A percentile compares a stretch with the other conserved stretches of the same genome.
phyloP scores from a whole-genome alignment of 2,113 vertebrate species.

The Alces alces region DNA sequence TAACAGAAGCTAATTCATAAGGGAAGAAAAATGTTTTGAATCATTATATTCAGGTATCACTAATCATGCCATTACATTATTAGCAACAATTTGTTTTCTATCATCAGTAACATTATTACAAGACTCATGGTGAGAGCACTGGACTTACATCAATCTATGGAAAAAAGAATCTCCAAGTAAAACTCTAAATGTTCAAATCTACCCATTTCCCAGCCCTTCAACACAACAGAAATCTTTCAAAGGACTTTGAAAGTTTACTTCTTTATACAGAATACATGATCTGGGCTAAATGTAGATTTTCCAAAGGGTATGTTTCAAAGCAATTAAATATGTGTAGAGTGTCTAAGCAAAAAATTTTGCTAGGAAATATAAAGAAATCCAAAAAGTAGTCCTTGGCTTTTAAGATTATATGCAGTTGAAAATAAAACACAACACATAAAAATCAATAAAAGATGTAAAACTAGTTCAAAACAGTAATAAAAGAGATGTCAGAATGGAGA shows the following conservation, averaged over 20 bases:
- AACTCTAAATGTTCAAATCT: not conserved
- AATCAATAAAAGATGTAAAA: not conserved
- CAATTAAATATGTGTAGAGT: not conserved
- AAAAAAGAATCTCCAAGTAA: not conserved
- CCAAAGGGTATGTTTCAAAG: not conserved
- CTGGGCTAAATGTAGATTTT: not conserved
- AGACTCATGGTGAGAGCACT: not conserved
- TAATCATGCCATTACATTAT: not conserved
- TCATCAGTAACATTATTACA: not conserved
- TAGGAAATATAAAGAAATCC: not conserved
- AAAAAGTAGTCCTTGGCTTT: not conserved
- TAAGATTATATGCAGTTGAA: not conserved
- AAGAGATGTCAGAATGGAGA: not conserved
- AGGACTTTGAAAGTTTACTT: not conserved
- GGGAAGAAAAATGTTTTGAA: conserved; percentile 29
- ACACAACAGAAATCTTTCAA: not conserved
- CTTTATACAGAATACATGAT: not conserved
- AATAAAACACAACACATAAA: conserved; percentile 7
- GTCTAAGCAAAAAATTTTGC: not conserved
- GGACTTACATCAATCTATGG: not conserved
- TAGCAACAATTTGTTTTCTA: conserved; percentile 15
- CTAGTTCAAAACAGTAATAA: not conserved
- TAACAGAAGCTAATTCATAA: conserved; percentile 36
- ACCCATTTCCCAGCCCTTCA: not conserved
- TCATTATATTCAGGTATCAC: conserved; percentile 21